A percentile compares a stretch with the other conserved stretches of the same genome.
Evolutionary conservation across 2,113 vertebrate genomes (phyloP).

Genomic region (Pygoscelis adeliae): DNA sequence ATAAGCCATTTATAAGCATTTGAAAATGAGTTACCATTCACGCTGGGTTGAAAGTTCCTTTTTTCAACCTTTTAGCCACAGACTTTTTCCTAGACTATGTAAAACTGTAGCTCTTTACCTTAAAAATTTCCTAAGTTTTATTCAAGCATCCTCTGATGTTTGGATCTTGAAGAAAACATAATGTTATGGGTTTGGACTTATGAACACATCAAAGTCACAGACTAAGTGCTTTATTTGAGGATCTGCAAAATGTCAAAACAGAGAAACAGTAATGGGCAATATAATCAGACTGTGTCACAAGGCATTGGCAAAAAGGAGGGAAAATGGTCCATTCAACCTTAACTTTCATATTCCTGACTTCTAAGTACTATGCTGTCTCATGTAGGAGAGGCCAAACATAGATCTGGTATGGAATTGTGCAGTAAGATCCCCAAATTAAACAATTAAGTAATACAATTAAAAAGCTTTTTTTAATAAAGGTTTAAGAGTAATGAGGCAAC

Average conservation of each 20-base stretch:
- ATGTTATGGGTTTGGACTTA: not conserved
- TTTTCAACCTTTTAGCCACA: not conserved
- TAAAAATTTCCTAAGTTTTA: not conserved
- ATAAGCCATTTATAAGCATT: not conserved
- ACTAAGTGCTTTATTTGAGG: not conserved
- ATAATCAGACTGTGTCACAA: not conserved
- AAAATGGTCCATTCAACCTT: not conserved
- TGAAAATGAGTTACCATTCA: not conserved
- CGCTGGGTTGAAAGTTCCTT: not conserved
- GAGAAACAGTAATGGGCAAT: not conserved
- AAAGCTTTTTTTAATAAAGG: slow-evolving; percentile 14
- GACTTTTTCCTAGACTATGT: not conserved
- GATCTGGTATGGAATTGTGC: not conserved
- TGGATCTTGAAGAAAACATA: not conserved
- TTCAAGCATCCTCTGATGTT: not conserved
- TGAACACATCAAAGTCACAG: not conserved
- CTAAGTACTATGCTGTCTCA: not conserved
- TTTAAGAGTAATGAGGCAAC: slow-evolving; percentile 49
- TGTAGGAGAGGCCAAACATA: not conserved
- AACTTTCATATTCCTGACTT: not conserved
- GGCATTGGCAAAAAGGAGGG: not conserved
- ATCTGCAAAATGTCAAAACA: not conserved
- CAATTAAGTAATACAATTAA: slow-evolving; percentile 20
- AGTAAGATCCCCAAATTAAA: not conserved
- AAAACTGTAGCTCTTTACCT: not conserved